Evolutionary conservation across 2,888 invertebrate species (phyloP).

Genomic region (Dasysyrphus albostriatus): DNA sequence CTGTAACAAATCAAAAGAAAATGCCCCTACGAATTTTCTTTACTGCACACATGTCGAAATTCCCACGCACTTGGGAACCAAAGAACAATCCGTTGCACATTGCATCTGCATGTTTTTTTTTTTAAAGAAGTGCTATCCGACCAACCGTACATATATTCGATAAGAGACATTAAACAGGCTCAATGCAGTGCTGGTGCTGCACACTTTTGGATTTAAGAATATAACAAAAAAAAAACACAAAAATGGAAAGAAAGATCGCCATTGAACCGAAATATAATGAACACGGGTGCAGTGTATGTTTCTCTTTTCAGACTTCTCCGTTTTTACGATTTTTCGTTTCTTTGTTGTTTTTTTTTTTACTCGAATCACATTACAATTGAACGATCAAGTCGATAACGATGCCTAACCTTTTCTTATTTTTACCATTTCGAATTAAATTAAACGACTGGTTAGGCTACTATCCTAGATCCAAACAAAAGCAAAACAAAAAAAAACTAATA

Average conservation of each 20-base stretch:
- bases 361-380: conserved; percentile 61
- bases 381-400: conserved; percentile 28
- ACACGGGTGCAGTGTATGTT: conserved; percentile 63
- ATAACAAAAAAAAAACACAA: conserved; percentile 13
- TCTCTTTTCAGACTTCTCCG: conserved; percentile 43
- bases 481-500: conserved; percentile 28
- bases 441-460: conserved; percentile 5
- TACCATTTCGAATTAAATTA: conserved; percentile 18
- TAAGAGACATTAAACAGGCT: conserved; percentile 66
- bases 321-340: conserved; percentile 58
- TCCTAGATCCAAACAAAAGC: neutral
- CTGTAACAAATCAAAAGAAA: conserved; percentile 52
- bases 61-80: conserved; percentile 72
- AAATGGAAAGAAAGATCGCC: conserved; percentile 51
- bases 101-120: conserved; percentile 70
- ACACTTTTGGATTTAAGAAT: conserved; percentile 57
- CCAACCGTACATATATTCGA: conserved; percentile 34
- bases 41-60: conserved; percentile 74
- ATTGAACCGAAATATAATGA: conserved; percentile 64
- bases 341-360: conserved; percentile 10
- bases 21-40: conserved; percentile 71
- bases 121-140: conserved; percentile 40
- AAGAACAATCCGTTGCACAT: conserved; percentile 72
- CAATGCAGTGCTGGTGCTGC: conserved; percentile 49
- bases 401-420: conserved; percentile 53